Evolutionary conservation across 2,888 invertebrate species (phyloP).

Genomic region (Atrina japonica): DNA sequence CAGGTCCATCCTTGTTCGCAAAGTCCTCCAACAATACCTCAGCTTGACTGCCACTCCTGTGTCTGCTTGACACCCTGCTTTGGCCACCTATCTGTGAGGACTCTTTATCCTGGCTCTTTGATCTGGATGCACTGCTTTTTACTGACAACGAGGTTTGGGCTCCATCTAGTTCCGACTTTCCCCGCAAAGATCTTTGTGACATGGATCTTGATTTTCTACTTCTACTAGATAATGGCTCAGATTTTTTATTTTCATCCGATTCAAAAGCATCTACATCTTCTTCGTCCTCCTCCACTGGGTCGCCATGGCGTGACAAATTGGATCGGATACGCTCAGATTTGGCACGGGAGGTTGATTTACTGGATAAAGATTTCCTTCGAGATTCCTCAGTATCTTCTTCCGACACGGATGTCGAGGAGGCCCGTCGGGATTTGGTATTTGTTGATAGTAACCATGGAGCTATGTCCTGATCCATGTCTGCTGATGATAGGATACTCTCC

Average conservation of each 20-base stretch:
- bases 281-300: constrained; percentile 25
- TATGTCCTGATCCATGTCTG: constrained; percentile 33
- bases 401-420: constrained; percentile 8
- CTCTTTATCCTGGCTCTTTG: constrained; percentile 9
- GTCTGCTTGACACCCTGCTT: neutral
- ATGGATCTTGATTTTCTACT: constrained; percentile 29
- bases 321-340: constrained; percentile 15
- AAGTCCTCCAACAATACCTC: constrained; percentile 3
- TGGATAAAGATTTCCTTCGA: constrained; percentile 16
- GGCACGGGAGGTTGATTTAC: constrained; percentile 27
- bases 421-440: constrained; percentile 12
- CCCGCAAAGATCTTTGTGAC: constrained; percentile 16
- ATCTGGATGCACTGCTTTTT: constrained; percentile 7
- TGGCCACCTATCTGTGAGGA: constrained; percentile 16
- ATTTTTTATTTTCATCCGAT: constrained; percentile 1
- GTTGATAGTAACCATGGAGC: constrained; percentile 37
- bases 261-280: constrained; percentile 9
- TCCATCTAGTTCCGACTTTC: too few species aligned
- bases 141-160: too few species aligned
- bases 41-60: neutral
- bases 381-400: constrained; percentile 29
- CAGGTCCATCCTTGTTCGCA: neutral
- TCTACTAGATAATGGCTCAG: constrained; percentile 16
- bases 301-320: constrained; percentile 17
- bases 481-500: constrained; percentile 29